Percentiles rank a stretch among this genome's conserved stretches.
Conservation (phyloP, 2,113 vertebrate genomes). For the Cyprinodon variegatus region DNA sequence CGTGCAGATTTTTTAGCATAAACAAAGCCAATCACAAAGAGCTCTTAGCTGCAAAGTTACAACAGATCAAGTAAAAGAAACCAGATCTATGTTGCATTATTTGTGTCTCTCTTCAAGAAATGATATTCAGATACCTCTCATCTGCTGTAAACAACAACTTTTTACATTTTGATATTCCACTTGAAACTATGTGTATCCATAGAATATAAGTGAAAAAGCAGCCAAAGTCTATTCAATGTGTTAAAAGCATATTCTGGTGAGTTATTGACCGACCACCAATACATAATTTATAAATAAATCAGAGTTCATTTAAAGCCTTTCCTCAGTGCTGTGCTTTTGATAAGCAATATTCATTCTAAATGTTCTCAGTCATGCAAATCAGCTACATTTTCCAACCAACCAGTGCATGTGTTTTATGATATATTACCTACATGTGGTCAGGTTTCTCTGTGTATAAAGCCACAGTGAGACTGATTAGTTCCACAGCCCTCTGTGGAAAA, state of each 20-base stretch:
- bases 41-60: background rate
- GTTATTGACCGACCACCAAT: background rate
- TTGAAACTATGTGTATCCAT: no score
- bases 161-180: background rate
- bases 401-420: slow-evolving; percentile 11
- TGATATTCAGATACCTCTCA: no score
- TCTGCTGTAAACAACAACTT: background rate
- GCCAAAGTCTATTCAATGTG: no score
- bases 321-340: background rate
- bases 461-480: background rate
- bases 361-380: background rate
- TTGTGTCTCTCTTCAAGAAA: background rate
- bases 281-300: background rate
- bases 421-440: slow-evolving; percentile 19
- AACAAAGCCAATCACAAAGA: no score
- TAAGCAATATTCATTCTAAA: background rate
- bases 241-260: background rate
- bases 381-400: background rate
- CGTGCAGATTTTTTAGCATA: background rate
- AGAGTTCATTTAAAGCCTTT: background rate
- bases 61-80: background rate
- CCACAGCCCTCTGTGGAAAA: background rate
- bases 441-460: background rate
- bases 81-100: background rate
- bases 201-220: no score